Evolutionary conservation across 2,113 vertebrate genomes (phyloP), one percentile per base, ranked within the genome.

Genomic region (Campylorhamphus procurvoides): DNA sequence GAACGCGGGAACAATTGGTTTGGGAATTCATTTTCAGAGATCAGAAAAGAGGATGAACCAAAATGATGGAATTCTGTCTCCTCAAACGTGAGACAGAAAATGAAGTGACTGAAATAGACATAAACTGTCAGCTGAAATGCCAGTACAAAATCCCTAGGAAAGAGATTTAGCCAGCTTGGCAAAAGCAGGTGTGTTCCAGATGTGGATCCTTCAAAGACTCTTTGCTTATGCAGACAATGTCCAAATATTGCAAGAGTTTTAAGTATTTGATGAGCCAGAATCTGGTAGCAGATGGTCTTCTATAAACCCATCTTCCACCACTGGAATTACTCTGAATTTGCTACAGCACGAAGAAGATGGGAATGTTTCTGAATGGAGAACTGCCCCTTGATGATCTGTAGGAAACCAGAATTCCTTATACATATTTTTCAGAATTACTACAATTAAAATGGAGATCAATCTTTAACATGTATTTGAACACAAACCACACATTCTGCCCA

Each of bases 141-240:
- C 84, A 77, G 33, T 12, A 39, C 42, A 47, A 87, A 94, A 87
- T 85, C 89, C 82, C 29, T 31, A 68, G 27, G 63, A 92, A 74
- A 78, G 68, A 63, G 68, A 49, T 56, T 40, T 44, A 86, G 72
- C 79, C 87, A 93, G 73, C 50, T 86, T 96, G 94, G 94, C 85
- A 93, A 88, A 94, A 88, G 71, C 72, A 90, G 88, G 83, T 90
- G 90, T 53, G 33, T 78, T 89, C 85, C 92, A 95, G 88, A 94
- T 88, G 94, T 84, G 68, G 55, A 39, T 55, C 23, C n/a, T 89
- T 90, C 91, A 91, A 83, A 94, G 89, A 76, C 35, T 53, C 67
- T 72, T 90, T 84, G 84, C 85, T 92, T 95, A 81, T n/a, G 64
- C 56, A 94, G 78, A 71, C 60, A 87, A 84, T 2, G 2, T 68